Conservation (phyloP, 2,797 vertebrate genomes). For the Uromys caudimaculatus region DNA sequence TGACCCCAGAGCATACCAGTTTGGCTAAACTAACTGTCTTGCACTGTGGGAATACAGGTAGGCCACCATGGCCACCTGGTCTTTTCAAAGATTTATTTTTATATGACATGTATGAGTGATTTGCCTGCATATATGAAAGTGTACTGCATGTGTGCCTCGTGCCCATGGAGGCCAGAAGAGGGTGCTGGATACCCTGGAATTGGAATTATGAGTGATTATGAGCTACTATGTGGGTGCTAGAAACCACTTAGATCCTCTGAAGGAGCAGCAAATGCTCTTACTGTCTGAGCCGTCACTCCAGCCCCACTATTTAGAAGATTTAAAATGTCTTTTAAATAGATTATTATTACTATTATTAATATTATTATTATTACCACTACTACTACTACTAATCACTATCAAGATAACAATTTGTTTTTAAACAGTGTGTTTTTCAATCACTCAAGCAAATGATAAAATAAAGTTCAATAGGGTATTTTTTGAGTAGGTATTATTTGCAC, state of each 20-base stretch:
- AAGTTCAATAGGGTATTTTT: slow-evolving; percentile 42
- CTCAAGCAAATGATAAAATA: slow-evolving; percentile 25
- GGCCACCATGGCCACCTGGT: background rate
- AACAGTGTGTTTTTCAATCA: slow-evolving; percentile 40
- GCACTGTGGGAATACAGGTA: background rate
- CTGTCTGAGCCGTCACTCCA: background rate
- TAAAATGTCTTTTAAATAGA: background rate
- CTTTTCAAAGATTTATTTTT: background rate
- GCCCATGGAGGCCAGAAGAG: background rate
- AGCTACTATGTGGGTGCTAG: background rate
- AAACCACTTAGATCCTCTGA: background rate
- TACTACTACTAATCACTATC: background rate
- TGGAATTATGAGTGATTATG: background rate
- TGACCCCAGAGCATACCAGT: background rate
- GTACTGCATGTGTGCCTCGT: background rate
- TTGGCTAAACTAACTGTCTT: background rate
- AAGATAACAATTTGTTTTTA: background rate
- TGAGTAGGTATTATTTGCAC: background rate
- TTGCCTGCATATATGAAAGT: background rate
- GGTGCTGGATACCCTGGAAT: background rate
- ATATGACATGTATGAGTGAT: background rate
- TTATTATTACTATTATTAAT: background rate
- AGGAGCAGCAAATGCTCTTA: background rate
- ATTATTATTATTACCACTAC: background rate
- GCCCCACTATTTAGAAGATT: background rate